These are phyloP conservation scores for Cotesia chilonis DNA, from an alignment of 1,140 invertebrate species.

Conservation along the genomic window DNA sequence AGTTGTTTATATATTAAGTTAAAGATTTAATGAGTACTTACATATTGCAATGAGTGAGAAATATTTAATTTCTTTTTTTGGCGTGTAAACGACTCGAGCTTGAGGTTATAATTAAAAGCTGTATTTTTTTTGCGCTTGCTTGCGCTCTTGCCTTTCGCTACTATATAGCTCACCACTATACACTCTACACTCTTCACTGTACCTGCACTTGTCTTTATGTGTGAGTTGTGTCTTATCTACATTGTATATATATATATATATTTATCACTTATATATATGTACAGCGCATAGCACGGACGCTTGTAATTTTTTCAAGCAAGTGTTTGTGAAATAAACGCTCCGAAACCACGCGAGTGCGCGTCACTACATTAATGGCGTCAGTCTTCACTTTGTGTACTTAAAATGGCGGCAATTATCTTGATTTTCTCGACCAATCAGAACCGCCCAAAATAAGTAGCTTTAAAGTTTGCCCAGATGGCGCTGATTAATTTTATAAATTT, in stretches of 20 bases:
- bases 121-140: slow-evolving; percentile 43
- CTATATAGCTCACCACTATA: too few relatives aligned
- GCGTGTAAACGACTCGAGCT: not conserved
- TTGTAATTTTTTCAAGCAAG: slow-evolving; percentile 16
- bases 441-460: too few relatives aligned
- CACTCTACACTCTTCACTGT: too few relatives aligned
- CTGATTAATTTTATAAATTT: too few relatives aligned
- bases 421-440: not conserved
- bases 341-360: slow-evolving; percentile 32
- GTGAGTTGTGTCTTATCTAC: too few relatives aligned
- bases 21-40: slow-evolving; percentile 8
- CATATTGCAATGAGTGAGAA: not conserved
- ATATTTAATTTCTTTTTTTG: not conserved
- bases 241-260: too few relatives aligned
- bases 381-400: too few relatives aligned
- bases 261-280: slow-evolving; percentile 44
- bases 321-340: slow-evolving; percentile 51
- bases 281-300: slow-evolving; percentile 31
- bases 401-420: not conserved
- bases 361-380: not conserved
- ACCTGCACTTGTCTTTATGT: not conserved
- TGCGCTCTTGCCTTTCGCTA: too few relatives aligned
- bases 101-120: slow-evolving; percentile 48
- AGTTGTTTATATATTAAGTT: not conserved
- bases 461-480: too few relatives aligned